A percentile compares a stretch with the other conserved stretches of the same genome.
Conservation (phyloP, 2,888 invertebrate species). For the Malacosoma neustria region DNA sequence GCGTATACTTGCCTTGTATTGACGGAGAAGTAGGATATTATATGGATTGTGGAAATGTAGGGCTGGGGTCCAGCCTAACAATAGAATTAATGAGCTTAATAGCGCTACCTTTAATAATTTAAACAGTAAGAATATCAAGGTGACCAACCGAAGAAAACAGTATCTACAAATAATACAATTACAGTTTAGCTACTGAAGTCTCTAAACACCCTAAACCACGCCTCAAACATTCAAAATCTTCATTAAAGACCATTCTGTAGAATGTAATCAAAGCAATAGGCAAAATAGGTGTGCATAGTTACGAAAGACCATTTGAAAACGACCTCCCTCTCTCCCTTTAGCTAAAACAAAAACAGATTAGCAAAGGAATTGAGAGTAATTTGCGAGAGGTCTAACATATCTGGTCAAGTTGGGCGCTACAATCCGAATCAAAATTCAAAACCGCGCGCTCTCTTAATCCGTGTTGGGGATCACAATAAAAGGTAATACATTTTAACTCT, state of each 20-base stretch:
- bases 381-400: slow-evolving; percentile 49
- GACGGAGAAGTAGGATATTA: no score
- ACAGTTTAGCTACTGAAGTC: slow-evolving; percentile 35
- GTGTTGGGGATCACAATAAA: slow-evolving; percentile 75
- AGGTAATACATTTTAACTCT: slow-evolving; percentile 74
- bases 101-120: no score
- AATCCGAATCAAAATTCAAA: slow-evolving; percentile 75
- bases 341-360: slow-evolving; percentile 24
- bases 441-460: slow-evolving; percentile 75
- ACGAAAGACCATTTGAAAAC: slow-evolving; percentile 32
- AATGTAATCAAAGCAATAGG: slow-evolving; percentile 68
- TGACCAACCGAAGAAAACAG: slow-evolving; percentile 5
- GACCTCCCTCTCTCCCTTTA: slow-evolving; percentile 27
- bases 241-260: slow-evolving; percentile 59
- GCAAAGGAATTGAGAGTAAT: slow-evolving; percentile 44
- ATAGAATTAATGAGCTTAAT: no score
- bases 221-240: slow-evolving; percentile 58
- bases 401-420: slow-evolving; percentile 54
- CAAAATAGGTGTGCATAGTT: slow-evolving; percentile 68
- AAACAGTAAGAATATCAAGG: no score
- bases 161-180: slow-evolving; percentile 21
- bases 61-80: no score
- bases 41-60: no score
- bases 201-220: slow-evolving; percentile 42
- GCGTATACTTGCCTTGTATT: no score